Conservation (phyloP, 2,888 invertebrate species). For the Himalopsyche japonica region DNA sequence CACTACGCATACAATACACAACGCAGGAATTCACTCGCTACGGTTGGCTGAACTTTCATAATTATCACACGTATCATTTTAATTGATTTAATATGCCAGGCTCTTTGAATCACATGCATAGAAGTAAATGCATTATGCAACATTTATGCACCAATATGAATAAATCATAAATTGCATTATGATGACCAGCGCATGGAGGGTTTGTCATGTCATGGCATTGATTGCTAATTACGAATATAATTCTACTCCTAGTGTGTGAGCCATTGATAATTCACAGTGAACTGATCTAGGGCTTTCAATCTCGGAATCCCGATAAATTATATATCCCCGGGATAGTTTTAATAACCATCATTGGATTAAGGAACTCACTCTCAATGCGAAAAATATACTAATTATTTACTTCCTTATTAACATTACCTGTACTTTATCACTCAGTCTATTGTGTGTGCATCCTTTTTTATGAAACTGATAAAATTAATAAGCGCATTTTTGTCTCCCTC, state of each 20-base stretch:
- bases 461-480: too few species aligned
- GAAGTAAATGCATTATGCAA: neutral
- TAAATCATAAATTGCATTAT: neutral
- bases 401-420: too few species aligned
- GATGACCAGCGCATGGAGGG: neutral
- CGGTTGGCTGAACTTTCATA: neutral
- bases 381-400: too few species aligned
- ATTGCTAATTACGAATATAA: neutral
- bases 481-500: too few species aligned
- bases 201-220: neutral
- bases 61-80: neutral
- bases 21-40: neutral
- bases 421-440: too few species aligned
- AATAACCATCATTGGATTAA: too few species aligned
- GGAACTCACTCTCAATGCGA: too few species aligned
- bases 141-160: neutral
- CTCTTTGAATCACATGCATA: neutral
- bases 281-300: too few species aligned
- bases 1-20: neutral
- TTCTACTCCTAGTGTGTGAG: neutral
- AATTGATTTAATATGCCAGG: neutral
- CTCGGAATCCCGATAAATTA: too few species aligned
- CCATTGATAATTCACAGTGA: too few species aligned
- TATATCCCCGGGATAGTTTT: too few species aligned
- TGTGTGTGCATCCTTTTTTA: too few species aligned